Evolutionary conservation across 2,888 invertebrate genomes (phyloP), one percentile per base, ranked within the genome.

Genomic region (Oligia fasciuncula): DNA sequence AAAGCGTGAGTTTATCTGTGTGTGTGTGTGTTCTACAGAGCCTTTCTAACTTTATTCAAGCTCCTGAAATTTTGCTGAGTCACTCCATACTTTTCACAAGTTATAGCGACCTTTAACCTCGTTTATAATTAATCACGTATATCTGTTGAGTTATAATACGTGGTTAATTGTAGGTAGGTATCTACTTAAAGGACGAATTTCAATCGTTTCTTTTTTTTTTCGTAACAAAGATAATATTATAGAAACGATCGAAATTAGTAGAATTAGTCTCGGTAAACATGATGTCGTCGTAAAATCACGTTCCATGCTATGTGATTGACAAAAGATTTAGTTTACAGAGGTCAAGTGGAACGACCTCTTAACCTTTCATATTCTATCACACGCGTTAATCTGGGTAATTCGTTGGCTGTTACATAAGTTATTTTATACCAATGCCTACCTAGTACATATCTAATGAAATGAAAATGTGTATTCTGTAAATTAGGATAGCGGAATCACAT

Each of bases 231-330:
- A 83, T 70, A 43, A 40, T 43, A 46, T 9, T 9, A 73, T 57
- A 73, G 11, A 74, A 65, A 49, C 29, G 35, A 63, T 78, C 65
- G 13, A 35, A 73, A 65, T 76, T 57, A 66, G n/a, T 72, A n/a
- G 60, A 84, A 71, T 29, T 29, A 29, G 60, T 73, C 72, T 70
- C 9, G 11, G 40, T 65, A 79, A 81, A 73, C 72, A 74, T 43
- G n/a, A 63, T 85, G n/a, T 43, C 57, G 54, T 43, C 46, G 40
- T 79, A 14, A 63, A 79, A 77, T 86, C 86, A 88, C 86, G 84
- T 79, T 63, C 57, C 6, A 80, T 77, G 84, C 35, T 78, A 87
- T 75, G 29, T 57, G 68, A 77, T 79, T 86, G 76, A 86, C 78
- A 70, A 68, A 76, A 63, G 88, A 65, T 35, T 80, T 73, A 63